Conservation (phyloP, 2,888 invertebrate species). For the Dichetophora obliterata region DNA sequence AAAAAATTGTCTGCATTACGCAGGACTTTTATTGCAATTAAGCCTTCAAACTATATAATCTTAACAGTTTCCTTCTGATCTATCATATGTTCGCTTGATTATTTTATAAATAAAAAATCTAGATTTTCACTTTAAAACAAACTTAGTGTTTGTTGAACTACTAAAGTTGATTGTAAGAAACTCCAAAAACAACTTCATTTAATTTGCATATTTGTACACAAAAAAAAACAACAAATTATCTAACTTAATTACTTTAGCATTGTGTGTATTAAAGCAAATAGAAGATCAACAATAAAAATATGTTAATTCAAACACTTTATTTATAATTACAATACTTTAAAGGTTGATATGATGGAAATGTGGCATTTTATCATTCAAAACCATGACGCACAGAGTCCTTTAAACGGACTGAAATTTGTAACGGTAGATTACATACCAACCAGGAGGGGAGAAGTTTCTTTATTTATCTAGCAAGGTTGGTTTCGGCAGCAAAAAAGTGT, state of each 20-base stretch:
- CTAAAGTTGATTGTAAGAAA: neutral
- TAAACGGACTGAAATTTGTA: too few species aligned
- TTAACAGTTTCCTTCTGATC: neutral
- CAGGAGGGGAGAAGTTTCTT: too few species aligned
- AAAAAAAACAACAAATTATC: conserved; percentile 28
- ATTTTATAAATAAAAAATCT: neutral
- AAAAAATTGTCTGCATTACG: neutral
- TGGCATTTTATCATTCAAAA: too few species aligned
- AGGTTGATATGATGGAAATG: too few species aligned
- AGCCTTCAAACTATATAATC: conserved; percentile 15
- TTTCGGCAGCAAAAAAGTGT: too few species aligned
- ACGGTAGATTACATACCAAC: too few species aligned
- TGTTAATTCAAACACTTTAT: neutral
- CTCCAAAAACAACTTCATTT: neutral
- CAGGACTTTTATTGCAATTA: neutral
- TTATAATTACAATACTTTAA: neutral
- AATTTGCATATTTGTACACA: conserved; percentile 4
- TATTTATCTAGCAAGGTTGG: too few species aligned
- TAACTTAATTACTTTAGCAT: conserved; percentile 15
- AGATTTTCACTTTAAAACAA: neutral
- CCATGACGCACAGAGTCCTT: too few species aligned
- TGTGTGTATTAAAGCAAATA: neutral
- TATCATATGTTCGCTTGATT: neutral
- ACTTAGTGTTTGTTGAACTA: neutral
- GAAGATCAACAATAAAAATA: neutral